Evolutionary conservation across 1,140 invertebrate species (phyloP).

Genomic region (Semibalanus balanoides): DNA sequence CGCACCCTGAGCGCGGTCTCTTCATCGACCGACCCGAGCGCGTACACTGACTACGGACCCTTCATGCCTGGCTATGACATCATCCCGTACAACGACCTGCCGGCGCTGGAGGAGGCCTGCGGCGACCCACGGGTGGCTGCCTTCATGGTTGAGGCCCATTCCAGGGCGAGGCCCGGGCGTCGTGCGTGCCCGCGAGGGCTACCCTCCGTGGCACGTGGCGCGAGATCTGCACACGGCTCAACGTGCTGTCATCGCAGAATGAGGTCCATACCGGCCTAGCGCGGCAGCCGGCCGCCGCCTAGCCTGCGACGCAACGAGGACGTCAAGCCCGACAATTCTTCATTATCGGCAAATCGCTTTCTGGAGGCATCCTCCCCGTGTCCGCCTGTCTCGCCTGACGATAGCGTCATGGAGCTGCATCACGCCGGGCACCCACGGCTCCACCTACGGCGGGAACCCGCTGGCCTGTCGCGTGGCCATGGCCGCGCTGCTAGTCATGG

Average conservation of each 20-base stretch:
- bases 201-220: slow-evolving; percentile 50
- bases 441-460: slow-evolving; percentile 96
- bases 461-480: slow-evolving; percentile 68
- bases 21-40: slow-evolving; percentile 62
- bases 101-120: slow-evolving; percentile 57
- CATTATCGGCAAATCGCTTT: slow-evolving; percentile 88
- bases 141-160: slow-evolving; percentile 99
- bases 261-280: slow-evolving; percentile 89
- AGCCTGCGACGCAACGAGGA: slow-evolving; percentile 77
- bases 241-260: slow-evolving; percentile 93
- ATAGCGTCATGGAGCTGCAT: slow-evolving; percentile 79
- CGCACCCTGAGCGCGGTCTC: slow-evolving; percentile 86
- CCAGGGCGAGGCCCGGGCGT: slow-evolving; percentile 97
- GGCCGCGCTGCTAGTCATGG: slow-evolving; percentile 53
- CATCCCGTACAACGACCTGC: slow-evolving; percentile 78
- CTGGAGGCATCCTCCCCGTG: slow-evolving; percentile 88
- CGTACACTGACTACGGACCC: slow-evolving; percentile 80
- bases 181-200: slow-evolving; percentile 74
- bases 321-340: slow-evolving; percentile 86
- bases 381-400: slow-evolving; percentile 73
- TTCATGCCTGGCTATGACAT: slow-evolving; percentile 86
- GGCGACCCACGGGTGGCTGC: slow-evolving; percentile 73
- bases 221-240: slow-evolving; percentile 78
- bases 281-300: slow-evolving; percentile 82
- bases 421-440: slow-evolving; percentile 88